Percentiles rank a stretch among this genome's conserved stretches.
Evolutionary conservation across 2,888 invertebrate species (phyloP).

Genomic region (Trachelus tabidus): DNA sequence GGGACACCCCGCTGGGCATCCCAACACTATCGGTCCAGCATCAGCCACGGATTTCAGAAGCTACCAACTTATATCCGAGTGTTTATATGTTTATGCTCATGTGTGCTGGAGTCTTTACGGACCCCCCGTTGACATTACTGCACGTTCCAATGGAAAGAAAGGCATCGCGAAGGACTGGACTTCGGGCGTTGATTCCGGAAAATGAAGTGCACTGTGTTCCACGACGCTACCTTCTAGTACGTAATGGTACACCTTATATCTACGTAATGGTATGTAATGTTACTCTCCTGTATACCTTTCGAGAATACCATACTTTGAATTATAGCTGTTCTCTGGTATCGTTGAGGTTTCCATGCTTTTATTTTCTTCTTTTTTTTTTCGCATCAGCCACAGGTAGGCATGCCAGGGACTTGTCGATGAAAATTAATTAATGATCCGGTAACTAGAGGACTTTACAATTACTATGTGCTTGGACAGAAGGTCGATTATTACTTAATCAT

Average conservation of each 20-base stretch:
- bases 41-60: slow-evolving; percentile 63
- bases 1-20: slow-evolving; percentile 57
- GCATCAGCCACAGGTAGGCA: neutral
- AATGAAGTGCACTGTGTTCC: slow-evolving; percentile 9
- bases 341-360: neutral
- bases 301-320: neutral
- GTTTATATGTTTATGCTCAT: slow-evolving; percentile 55
- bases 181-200: slow-evolving; percentile 23
- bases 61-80: slow-evolving; percentile 58
- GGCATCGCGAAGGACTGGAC: slow-evolving; percentile 13
- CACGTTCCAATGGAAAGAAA: slow-evolving; percentile 17
- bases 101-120: slow-evolving; percentile 56
- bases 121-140: slow-evolving; percentile 51
- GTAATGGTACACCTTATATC: neutral
- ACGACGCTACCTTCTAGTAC: neutral
- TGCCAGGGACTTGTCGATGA: neutral
- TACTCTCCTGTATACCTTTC: neutral
- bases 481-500: neutral
- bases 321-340: neutral
- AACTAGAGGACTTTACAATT: neutral
- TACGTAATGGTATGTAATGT: neutral
- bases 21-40: slow-evolving; percentile 60
- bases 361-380: neutral
- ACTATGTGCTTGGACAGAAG: neutral
- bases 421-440: neutral